Conservation (phyloP, 35 echinoderm and acorn worm genomes). For the Lytechinus pictus region DNA sequence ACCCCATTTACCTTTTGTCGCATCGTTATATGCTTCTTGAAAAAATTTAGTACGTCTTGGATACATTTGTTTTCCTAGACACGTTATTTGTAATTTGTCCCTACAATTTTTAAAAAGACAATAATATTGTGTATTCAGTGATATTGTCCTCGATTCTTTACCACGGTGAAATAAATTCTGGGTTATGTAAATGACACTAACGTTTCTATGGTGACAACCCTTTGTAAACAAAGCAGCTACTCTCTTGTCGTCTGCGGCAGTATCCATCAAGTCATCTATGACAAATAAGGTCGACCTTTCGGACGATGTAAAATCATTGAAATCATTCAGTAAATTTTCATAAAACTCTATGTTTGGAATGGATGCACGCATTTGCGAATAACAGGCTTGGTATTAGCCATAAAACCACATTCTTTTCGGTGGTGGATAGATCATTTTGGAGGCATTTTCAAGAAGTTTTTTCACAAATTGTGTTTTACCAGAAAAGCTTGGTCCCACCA, state of each 20-base stretch:
- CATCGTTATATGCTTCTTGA: constrained; percentile 59
- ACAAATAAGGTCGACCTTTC: constrained; percentile 61
- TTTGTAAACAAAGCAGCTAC: constrained; percentile 20
- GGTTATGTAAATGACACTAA: constrained; percentile 67
- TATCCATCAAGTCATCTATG: constrained; percentile 77
- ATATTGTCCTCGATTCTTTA: constrained; percentile 73
- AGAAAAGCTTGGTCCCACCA: constrained; percentile 58
- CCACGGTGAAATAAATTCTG: constrained; percentile 81
- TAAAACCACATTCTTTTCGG: constrained; percentile 81
- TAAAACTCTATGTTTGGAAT: constrained; percentile 60
- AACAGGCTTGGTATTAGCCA: constrained; percentile 60
- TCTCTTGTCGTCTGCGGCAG: constrained; percentile 50
- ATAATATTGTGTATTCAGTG: constrained; percentile 75
- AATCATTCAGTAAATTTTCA: constrained; percentile 61
- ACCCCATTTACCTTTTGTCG: constrained; percentile 50
- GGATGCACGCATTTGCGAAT: constrained; percentile 37
- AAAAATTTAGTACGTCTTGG: constrained; percentile 52
- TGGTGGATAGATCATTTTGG: constrained; percentile 31
- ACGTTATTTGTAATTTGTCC: constrained; percentile 51
- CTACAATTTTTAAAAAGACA: constrained; percentile 64
- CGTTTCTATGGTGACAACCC: constrained; percentile 54
- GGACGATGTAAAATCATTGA: constrained; percentile 37
- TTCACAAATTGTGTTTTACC: constrained; percentile 71
- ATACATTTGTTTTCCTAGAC: constrained; percentile 74
- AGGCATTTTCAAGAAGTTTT: constrained; percentile 49